phyloP scores from a whole-genome alignment of 2,113 vertebrate genomes.

The Balaenoptera acutorostrata region DNA sequence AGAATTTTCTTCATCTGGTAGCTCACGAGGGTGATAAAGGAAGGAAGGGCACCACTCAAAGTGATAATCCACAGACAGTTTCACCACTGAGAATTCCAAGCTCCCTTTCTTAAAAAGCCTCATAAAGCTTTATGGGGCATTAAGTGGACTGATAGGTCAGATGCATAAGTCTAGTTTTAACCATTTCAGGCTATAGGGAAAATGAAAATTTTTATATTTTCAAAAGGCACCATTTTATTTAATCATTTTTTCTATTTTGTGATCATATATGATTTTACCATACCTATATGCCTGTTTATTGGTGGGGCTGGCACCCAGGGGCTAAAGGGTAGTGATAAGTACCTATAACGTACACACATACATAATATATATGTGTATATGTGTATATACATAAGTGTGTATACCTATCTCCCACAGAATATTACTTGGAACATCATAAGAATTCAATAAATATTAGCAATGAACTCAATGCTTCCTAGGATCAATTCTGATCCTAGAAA shows the following conservation, averaged over 20 bases:
- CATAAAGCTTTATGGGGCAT: slow-evolving; percentile 53
- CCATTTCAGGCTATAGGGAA: not conserved
- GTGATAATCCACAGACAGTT: slow-evolving; percentile 32
- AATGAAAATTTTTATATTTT: not conserved
- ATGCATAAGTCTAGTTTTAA: slow-evolving; percentile 23
- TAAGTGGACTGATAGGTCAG: slow-evolving; percentile 32
- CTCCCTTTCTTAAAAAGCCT: slow-evolving; percentile 44
- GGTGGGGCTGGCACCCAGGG: not conserved
- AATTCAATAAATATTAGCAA: not conserved
- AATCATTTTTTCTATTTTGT: not conserved
- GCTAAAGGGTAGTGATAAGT: not conserved
- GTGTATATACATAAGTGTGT: not conserved
- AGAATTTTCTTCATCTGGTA: not conserved
- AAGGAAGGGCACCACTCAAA: not conserved
- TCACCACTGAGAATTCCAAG: slow-evolving; percentile 15
- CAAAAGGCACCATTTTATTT: not conserved
- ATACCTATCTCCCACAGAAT: not conserved
- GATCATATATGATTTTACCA: not conserved
- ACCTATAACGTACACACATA: rapidly evolving
- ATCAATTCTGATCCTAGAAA: not conserved
- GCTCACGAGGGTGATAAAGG: not conserved
- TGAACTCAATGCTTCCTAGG: not conserved
- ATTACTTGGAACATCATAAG: not conserved
- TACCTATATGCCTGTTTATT: not conserved
- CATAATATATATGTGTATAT: not conserved